Base-by-base conservation (phyloP, 2,888 invertebrate species). In the Neoscelio sp. region DNA sequence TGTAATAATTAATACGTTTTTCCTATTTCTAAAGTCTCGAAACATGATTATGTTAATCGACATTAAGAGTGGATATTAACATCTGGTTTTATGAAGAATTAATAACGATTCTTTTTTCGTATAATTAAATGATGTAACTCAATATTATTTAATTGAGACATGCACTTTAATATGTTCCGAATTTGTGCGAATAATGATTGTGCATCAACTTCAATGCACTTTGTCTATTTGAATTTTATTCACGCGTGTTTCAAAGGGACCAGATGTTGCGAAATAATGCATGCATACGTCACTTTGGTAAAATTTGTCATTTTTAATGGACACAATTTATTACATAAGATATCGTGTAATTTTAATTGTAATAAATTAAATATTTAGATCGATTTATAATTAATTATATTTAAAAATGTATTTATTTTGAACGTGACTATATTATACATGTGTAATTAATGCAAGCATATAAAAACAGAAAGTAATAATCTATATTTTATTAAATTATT, bases 211-310 rank as follows among this genome's bases (percentile, higher is more conserved):
- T 42, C 17, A 20, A 38, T 44, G 71, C 60, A 71, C 60, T 71
- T 60, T 52, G 68, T 38, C 46, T 56, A 68, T 68, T 68, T 48
- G 35, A 67, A 67, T 67, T 67, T 44, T n/a, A 26, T 68, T 28
- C 56, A 17, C 6, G 30, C 23, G 12, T 13, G 44, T 46, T 8
- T 67, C 70, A 70, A 70, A 70, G 50, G 58, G 38, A 46, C 48
- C 40, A 17, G 35, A 23, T 15, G 8, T 44, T 42, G 18, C 46
- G 40, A 58, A 70, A 70, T 70, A 58, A 46, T 38, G 38, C 33
- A 13, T 23, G 40, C 38, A 46, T 28, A 56, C 46, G 35, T 38
- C 35, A 56, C 46, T 56, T 48, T 54, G 13, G 2, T 13, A 17
- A 67, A 12, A 70, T 20, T 70, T 46, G 48, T 44, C 42, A 70